Conservation (phyloP, 1,140 invertebrate genomes). For the Lepidurus apus region DNA sequence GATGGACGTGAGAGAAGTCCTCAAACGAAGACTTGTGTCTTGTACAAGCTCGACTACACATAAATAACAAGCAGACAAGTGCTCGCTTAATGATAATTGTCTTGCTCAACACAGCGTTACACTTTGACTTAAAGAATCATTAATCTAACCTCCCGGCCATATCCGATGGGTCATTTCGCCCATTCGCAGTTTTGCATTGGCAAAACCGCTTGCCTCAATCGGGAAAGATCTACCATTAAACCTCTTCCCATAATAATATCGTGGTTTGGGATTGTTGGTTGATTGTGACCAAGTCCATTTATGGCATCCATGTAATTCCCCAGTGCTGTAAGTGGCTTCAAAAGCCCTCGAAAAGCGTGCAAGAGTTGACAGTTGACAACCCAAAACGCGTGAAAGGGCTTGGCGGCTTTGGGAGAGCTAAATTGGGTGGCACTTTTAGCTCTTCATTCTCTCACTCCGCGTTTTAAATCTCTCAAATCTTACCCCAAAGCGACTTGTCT, state of each 20-base stretch:
- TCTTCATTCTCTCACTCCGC: neutral
- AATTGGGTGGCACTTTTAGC: constrained; percentile 14
- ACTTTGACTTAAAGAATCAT: neutral
- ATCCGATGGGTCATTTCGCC: neutral
- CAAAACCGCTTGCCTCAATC: neutral
- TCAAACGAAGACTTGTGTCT: neutral
- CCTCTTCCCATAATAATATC: neutral
- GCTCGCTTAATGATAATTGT: constrained; percentile 11
- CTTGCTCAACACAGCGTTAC: constrained; percentile 18
- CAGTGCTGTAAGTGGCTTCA: neutral
- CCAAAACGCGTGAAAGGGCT: neutral
- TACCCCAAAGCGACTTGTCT: neutral
- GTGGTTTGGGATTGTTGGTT: neutral
- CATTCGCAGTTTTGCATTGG: neutral
- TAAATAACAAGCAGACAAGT: constrained; percentile 5
- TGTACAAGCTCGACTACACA: neutral
- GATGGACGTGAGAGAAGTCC: constrained; percentile 1
- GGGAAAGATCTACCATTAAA: neutral
- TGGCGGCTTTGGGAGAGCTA: neutral
- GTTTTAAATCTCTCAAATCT: neutral
- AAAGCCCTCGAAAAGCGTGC: neutral
- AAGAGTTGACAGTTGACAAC: neutral
- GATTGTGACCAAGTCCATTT: neutral
- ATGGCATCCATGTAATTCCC: neutral
- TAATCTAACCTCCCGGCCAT: neutral